phyloP scores from a whole-genome alignment of 2,113 vertebrate species.

The Pseudopodoces humilis region DNA sequence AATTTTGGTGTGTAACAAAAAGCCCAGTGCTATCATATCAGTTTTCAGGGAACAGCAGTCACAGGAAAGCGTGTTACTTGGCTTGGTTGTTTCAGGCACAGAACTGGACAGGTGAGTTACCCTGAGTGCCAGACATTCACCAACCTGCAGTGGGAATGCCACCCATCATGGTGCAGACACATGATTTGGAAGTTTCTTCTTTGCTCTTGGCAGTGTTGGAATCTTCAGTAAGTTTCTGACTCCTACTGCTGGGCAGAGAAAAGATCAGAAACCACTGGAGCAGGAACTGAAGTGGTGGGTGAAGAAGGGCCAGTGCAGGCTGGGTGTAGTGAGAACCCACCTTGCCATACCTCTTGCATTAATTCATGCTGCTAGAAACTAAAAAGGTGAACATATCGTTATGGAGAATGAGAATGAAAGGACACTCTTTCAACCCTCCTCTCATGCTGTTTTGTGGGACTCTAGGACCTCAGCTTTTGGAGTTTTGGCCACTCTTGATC shows the following conservation, averaged over 20 bases:
- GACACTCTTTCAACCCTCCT: background rate
- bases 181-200: background rate
- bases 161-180: background rate
- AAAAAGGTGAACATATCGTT: background rate
- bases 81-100: background rate
- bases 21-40: background rate
- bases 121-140: background rate
- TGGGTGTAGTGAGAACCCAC: background rate
- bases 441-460: background rate
- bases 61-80: background rate
- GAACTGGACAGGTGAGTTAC: background rate
- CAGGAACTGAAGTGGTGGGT: background rate
- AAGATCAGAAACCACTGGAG: background rate
- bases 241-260: background rate
- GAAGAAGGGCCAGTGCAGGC: background rate
- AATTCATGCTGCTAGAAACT: background rate
- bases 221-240: background rate
- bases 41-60: background rate
- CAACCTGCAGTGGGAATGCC: background rate
- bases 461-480: background rate
- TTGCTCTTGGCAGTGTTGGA: background rate
- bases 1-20: background rate
- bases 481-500: background rate
- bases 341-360: background rate
- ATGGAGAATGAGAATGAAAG: background rate